phyloP scores from a whole-genome alignment of 2,888 invertebrate genomes.

The Leucophora obtusa region DNA sequence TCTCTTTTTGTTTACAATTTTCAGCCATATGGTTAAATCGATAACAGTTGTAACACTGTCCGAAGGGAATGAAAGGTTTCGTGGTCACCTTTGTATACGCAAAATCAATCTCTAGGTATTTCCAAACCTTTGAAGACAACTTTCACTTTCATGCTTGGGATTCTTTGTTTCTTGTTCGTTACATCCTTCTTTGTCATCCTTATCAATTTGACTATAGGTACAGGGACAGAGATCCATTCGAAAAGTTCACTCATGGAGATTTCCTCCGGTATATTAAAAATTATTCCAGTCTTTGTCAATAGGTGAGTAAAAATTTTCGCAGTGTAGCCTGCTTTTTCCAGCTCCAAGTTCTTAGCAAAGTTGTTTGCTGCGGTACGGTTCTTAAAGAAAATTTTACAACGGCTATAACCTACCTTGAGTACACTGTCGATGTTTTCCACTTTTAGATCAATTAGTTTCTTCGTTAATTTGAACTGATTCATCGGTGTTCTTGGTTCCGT shows the following conservation, averaged over 20 bases:
- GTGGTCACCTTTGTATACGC: background rate
- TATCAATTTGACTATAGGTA: background rate
- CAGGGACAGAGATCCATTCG: background rate
- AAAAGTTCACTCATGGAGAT: background rate
- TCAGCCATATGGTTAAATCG: background rate
- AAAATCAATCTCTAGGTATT: background rate
- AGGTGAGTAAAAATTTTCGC: background rate
- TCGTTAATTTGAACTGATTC: too few species aligned
- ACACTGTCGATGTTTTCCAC: too few species aligned
- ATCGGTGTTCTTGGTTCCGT: too few species aligned
- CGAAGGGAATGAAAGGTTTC: background rate
- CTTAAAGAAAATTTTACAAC: background rate
- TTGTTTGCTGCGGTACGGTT: background rate
- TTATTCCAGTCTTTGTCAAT: background rate
- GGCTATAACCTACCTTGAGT: too few species aligned
- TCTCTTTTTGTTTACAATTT: background rate
- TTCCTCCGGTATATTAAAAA: conserved; percentile 11
- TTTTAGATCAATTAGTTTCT: too few species aligned
- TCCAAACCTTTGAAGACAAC: too few species aligned
- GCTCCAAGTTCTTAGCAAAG: background rate
- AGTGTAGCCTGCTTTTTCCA: background rate
- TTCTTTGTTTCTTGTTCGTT: too few species aligned
- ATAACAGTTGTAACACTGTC: conserved; percentile 6
- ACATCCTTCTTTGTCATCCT: background rate
- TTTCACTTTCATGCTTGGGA: too few species aligned